Conservation (phyloP, 2,113 vertebrate species). For the Spheniscus mendiculus region DNA sequence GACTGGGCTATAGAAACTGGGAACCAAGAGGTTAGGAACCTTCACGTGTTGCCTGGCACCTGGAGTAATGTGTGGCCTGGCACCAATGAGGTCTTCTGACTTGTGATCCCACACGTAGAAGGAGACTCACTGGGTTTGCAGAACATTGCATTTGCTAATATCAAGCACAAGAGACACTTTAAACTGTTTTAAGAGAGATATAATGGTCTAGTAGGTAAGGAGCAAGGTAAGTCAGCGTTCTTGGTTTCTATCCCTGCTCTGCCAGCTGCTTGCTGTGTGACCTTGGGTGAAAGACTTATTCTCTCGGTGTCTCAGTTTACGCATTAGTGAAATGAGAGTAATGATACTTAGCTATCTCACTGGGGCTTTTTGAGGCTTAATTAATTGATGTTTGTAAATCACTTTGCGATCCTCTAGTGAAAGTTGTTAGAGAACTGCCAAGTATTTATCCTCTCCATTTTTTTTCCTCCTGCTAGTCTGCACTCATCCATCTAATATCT, state of each 20-base stretch:
- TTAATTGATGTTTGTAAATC: conserved; percentile 67
- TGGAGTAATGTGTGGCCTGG: background rate
- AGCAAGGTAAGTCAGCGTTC: background rate
- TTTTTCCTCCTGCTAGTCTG: background rate
- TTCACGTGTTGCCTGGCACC: fast-evolving
- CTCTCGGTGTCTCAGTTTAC: conserved; percentile 30
- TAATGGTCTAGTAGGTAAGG: background rate
- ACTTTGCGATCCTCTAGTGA: conserved; percentile 33
- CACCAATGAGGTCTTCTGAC: background rate
- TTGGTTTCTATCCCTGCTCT: background rate
- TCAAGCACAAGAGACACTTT: background rate
- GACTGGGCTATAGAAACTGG: background rate
- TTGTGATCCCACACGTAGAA: background rate
- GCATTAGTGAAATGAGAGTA: conserved; percentile 60
- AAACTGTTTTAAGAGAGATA: background rate
- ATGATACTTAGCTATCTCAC: conserved; percentile 50
- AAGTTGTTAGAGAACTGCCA: conserved; percentile 53
- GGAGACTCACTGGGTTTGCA: background rate
- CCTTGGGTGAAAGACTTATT: conserved; percentile 58
- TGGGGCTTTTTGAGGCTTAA: conserved; percentile 50
- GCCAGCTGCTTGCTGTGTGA: conserved; percentile 37
- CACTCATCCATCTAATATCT: conserved; percentile 56
- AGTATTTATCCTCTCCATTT: conserved; percentile 17
- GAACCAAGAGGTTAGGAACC: background rate
- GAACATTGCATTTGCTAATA: background rate